Evolutionary conservation across 2,113 vertebrate species (phyloP), one percentile per base, ranked within the genome.

Genomic region (Polypterus senegalus): DNA sequence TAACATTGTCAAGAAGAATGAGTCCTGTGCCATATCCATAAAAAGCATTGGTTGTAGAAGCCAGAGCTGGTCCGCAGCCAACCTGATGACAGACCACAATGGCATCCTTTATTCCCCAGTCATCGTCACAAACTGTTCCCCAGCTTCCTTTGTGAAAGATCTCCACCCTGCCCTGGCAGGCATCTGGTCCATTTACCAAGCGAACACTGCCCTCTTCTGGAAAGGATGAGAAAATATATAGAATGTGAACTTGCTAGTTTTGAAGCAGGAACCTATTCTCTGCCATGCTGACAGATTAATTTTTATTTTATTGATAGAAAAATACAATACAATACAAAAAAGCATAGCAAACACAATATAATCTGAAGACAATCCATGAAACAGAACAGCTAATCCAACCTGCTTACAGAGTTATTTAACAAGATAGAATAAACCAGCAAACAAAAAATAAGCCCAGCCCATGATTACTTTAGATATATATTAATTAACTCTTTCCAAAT

Each of bases 61-160:
- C 70, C 54, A 91, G 5, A 1, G 85, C 91, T 0, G 44, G 70
- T 10, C 93, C 95, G 0, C 96, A 99, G 69, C 86, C 82, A 48
- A 87, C 49, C 75, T 98, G 93, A 65, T 77, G 86, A 77, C 96
- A 99, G 58, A 93, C 95, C 64, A 99, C 96, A 0, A 60, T 63
- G 47, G 93, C 92, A 0, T 97, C 91, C 0, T 64, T 80, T 58
- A 91, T 62, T 9, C 75, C 80, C 96, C 96, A 99, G 74, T 95
- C 93, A 0, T 99, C 96, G 0, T 99, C 96, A 0, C 96, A 99
- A 61, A 99, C 89, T 0, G 95, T 98, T 61, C 94, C 96, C 96
- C 96, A 97, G 66, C 57, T 77, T 4, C 92, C 93, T 0, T 74
- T 75, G 71, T 92, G 87, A 76, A 89, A 87, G 72, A 99, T 82